Base-by-base conservation (phyloP, 2,888 invertebrate genomes). In the Rambutsinella grinnellia region DNA sequence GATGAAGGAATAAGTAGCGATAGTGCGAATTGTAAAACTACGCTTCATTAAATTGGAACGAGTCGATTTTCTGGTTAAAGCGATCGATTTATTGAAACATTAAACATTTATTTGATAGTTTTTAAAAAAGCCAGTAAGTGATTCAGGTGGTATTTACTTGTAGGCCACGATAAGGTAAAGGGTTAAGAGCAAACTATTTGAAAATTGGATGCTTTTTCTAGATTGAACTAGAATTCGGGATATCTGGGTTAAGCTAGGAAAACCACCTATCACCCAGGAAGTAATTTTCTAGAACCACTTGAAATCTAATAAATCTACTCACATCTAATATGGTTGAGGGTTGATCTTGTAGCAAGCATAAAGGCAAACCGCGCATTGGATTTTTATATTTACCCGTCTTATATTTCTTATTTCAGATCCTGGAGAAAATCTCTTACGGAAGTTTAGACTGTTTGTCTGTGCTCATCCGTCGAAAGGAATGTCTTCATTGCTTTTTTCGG, bases 31-130 rank as follows among this genome's bases (percentile, higher is more conserved):
- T n/a, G n/a, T n/a, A n/a, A n/a, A n/a, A n/a, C n/a, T n/a, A n/a
- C n/a, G n/a, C n/a, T n/a, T 63, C 72, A 58, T 72, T 72, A 53
- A 65, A 72, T 72, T 72, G 62, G 49, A 62, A 53, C 60, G 58
- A 65, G 72, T 60, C 65, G 65, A 72, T 62, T 61, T 60, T 72
- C 60, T 53, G 58, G 72, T 72, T 71, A 8, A 63, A 63, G 47
- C 5, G 10, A 60, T 67, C 6, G 67, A 67, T 74, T 74, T 74
- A 67, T 74, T 66, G 51, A 67, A 67, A 74, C 67, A 56, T 74
- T 71, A 67, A 72, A 72, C 57, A 63, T 49, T 62, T 57, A 63
- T 63, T 71, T 47, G 51, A 63, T n/a, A 53, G 53, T 26, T 65
- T 28, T 62, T 60, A 24, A 60, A 46, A 46, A 46, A 60, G 47